A percentile compares a stretch with the other conserved stretches of the same genome.
phyloP scores from a whole-genome alignment of 2,797 vertebrate genomes.

The Pachyuromys duprasi region DNA sequence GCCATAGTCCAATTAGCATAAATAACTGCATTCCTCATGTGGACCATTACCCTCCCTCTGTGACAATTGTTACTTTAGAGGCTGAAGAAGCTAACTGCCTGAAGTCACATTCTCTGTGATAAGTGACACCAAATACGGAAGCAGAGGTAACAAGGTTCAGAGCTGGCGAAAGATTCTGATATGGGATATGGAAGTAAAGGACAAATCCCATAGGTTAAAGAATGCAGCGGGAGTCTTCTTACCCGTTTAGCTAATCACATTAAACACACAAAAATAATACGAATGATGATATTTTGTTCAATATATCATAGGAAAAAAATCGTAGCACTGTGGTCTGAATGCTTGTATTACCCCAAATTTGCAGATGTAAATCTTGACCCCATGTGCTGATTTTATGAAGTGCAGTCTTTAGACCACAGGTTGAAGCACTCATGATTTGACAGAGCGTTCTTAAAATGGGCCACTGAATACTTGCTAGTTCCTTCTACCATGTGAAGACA shows the following conservation, averaged over 20 bases:
- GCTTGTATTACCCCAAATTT: not conserved
- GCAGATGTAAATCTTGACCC: not conserved
- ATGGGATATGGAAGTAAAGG: not conserved
- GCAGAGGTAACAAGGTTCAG: not conserved
- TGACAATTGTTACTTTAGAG: conserved; percentile 42
- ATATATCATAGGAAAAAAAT: not conserved
- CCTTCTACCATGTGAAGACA: not conserved
- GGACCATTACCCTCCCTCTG: conserved; percentile 49
- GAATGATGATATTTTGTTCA: not conserved
- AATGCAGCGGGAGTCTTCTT: not conserved
- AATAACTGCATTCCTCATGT: conserved; percentile 60
- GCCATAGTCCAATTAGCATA: conserved; percentile 47
- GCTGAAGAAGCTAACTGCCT: not conserved
- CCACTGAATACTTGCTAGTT: not conserved
- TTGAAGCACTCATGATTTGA: not conserved
- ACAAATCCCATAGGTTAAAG: not conserved
- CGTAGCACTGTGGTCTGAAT: not conserved
- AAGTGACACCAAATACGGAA: not conserved
- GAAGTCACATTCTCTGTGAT: not conserved
- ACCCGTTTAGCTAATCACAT: not conserved
- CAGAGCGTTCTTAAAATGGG: not conserved
- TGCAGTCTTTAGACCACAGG: not conserved
- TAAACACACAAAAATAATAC: not conserved
- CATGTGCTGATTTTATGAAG: not conserved
- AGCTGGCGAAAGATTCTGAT: not conserved